These are phyloP conservation scores for Drosophila sechellia DNA, from an alignment of 1,140 invertebrate species.

Conservation along the genomic window DNA sequence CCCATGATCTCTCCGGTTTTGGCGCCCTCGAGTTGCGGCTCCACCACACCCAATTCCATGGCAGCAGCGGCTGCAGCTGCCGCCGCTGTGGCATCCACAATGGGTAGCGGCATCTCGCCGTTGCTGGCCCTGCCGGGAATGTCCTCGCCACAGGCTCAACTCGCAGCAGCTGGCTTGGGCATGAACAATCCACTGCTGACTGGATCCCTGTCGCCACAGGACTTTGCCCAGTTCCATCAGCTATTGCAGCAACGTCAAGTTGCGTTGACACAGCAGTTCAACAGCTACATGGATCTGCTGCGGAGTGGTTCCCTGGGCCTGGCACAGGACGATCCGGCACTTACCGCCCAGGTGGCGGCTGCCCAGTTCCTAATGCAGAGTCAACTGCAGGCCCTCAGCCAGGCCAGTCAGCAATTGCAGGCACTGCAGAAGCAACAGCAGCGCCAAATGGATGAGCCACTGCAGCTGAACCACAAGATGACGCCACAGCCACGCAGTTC, in stretches of 20 bases:
- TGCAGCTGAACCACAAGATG: constrained; percentile 64
- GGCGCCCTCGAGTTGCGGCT: constrained; percentile 11
- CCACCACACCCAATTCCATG: constrained; percentile 44
- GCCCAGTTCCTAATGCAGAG: constrained; percentile 83
- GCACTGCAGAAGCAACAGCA: constrained; percentile 91
- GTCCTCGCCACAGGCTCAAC: constrained; percentile 69
- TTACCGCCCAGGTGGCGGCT: constrained; percentile 72
- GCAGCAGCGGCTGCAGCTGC: constrained; percentile 64
- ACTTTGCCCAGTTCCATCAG: constrained; percentile 78
- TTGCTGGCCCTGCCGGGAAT: constrained; percentile 61
- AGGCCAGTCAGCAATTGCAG: constrained; percentile 92
- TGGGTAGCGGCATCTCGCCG: constrained; percentile 65
- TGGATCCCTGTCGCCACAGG: constrained; percentile 65
- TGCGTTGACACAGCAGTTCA: constrained; percentile 79
- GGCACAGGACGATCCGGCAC: constrained; percentile 68
- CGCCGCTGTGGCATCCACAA: constrained; percentile 43
- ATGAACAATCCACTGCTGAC: constrained; percentile 55
- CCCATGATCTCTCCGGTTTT: constrained; percentile 58
- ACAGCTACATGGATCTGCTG: constrained; percentile 76
- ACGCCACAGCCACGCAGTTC: constrained; percentile 84
- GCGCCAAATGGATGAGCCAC: constrained; percentile 84
- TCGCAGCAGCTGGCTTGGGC: constrained; percentile 53
- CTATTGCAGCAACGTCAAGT: constrained; percentile 76
- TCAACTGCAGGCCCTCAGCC: constrained; percentile 91
- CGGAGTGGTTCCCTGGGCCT: constrained; percentile 67